A percentile compares a stretch with the other conserved stretches of the same genome.
Evolutionary conservation across 2,888 invertebrate genomes (phyloP).

Genomic region (Eueremaeus valkanovi): DNA sequence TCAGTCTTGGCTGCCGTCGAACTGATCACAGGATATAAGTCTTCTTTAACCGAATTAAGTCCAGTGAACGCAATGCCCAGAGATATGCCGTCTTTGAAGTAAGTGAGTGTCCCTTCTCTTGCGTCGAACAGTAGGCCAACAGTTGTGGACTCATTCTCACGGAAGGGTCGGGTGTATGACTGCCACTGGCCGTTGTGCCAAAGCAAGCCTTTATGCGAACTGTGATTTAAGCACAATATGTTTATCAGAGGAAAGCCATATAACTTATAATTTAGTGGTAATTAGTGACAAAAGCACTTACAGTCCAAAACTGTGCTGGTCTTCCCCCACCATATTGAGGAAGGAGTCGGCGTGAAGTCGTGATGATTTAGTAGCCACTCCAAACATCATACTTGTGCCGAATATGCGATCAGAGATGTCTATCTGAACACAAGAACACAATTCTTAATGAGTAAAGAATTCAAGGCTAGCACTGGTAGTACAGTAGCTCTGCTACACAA

Average conservation of each 20-base stretch:
- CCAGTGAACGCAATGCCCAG: slow-evolving; percentile 68
- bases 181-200: slow-evolving; percentile 65
- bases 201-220: slow-evolving; percentile 65
- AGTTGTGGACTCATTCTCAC: slow-evolving; percentile 64
- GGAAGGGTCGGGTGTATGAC: slow-evolving; percentile 64
- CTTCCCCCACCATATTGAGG: slow-evolving; percentile 67
- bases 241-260: background rate
- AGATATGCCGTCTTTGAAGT: slow-evolving; percentile 65
- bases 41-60: slow-evolving; percentile 60
- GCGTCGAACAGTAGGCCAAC: slow-evolving; percentile 68
- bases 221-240: background rate
- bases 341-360: slow-evolving; percentile 65
- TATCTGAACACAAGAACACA: slow-evolving; percentile 68
- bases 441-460: slow-evolving; percentile 44
- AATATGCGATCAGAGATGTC: slow-evolving; percentile 62
- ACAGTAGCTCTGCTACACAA: background rate
- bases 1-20: slow-evolving; percentile 72
- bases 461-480: background rate
- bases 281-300: background rate
- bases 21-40: slow-evolving; percentile 65
- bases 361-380: slow-evolving; percentile 60
- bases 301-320: slow-evolving; percentile 63
- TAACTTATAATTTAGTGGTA: background rate
- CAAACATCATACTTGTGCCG: slow-evolving; percentile 73
- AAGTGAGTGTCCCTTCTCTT: slow-evolving; percentile 64